phyloP scores from a whole-genome alignment of 2,797 vertebrate species.

The Melanotaenia pygmaea region DNA sequence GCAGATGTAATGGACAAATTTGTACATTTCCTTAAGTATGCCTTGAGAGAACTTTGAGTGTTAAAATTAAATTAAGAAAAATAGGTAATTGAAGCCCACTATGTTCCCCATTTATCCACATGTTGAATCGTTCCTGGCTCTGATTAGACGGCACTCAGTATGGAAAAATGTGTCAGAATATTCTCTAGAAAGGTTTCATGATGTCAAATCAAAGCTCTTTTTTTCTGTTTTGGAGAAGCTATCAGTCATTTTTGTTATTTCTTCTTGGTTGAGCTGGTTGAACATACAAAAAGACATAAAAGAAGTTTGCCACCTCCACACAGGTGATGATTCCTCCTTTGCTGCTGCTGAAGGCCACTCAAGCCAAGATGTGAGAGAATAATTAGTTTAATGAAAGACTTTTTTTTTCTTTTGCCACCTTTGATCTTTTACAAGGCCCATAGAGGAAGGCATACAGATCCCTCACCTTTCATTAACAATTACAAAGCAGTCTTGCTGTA shows the following conservation, averaged over 20 bases:
- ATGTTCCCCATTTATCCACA: neutral
- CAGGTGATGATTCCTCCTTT: conserved; percentile 6
- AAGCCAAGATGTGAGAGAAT: conserved; percentile 45
- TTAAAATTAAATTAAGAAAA: neutral
- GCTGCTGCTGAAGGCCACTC: neutral
- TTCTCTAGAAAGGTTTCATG: too few species aligned
- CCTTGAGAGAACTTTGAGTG: neutral
- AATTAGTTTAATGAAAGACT: conserved; percentile 30
- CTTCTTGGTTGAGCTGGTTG: neutral
- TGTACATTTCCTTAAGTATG: too few species aligned
- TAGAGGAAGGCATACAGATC: conserved; percentile 4
- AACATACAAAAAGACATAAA: conserved; percentile 14
- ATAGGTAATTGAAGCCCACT: neutral
- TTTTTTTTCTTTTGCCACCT: conserved; percentile 33
- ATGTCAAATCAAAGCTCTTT: neutral
- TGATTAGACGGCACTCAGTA: neutral
- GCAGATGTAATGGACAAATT: neutral
- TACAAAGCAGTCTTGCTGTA: conserved; percentile 11
- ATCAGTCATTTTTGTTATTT: neutral
- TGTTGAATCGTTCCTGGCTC: neutral
- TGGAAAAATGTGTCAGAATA: neutral
- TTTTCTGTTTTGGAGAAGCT: neutral
- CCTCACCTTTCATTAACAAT: conserved; percentile 15
- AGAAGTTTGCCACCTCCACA: neutral
- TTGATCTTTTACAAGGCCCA: conserved; percentile 33